These are phyloP conservation scores for Eupithecia subumbrata DNA, from an alignment of 2,888 invertebrate species.

Conservation along the genomic window DNA sequence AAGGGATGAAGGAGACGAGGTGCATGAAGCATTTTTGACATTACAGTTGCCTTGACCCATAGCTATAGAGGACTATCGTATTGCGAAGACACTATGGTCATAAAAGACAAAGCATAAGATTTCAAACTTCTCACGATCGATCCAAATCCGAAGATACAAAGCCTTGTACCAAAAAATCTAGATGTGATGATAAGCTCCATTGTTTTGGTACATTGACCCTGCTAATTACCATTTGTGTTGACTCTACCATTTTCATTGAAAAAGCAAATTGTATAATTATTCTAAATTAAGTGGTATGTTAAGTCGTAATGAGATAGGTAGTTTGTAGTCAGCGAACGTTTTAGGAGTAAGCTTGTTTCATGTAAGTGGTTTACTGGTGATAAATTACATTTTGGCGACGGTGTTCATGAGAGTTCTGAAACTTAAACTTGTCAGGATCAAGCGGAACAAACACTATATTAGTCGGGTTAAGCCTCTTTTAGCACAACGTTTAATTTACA, in stretches of 20 bases:
- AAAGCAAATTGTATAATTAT: constrained; percentile 25
- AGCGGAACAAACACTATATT: constrained; percentile 16
- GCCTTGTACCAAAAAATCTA: constrained; percentile 11
- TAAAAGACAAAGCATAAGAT: not conserved
- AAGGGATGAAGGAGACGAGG: not conserved
- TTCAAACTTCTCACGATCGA: constrained; percentile 28
- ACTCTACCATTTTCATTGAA: constrained; percentile 26
- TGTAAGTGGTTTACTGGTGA: constrained; percentile 22
- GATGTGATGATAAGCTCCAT: constrained; percentile 30
- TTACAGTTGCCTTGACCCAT: not conserved
- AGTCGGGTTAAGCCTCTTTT: not conserved
- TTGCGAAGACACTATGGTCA: not conserved
- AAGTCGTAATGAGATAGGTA: constrained; percentile 22
- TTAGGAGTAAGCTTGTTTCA: constrained; percentile 19
- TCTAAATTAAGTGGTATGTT: constrained; percentile 26
- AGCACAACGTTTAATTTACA: not conserved
- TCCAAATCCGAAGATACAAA: constrained; percentile 19
- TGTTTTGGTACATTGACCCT: constrained; percentile 44
- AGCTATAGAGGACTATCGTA: not conserved
- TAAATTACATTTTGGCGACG: constrained; percentile 31
- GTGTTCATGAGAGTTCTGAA: constrained; percentile 19
- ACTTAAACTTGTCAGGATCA: constrained; percentile 31
- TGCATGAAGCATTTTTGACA: not conserved
- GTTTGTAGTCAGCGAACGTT: constrained; percentile 22
- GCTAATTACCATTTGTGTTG: constrained; percentile 32